These are phyloP conservation scores for Drosophila repleta DNA, from an alignment of 1,140 invertebrate genomes.

Conservation along the genomic window DNA sequence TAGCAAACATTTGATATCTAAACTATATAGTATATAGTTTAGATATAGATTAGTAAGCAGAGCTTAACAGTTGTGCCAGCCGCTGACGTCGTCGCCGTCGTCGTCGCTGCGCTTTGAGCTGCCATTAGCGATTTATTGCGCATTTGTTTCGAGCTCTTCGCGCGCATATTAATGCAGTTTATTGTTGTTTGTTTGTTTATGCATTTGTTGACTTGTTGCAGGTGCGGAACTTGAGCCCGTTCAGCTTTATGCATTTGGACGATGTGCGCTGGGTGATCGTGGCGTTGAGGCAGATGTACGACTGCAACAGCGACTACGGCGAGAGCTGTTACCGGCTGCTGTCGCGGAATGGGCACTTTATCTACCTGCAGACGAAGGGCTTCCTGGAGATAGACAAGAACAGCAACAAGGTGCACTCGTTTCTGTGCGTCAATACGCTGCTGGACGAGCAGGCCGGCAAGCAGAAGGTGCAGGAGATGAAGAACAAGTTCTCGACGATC, in stretches of 20 bases:
- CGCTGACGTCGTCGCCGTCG: too few relatives aligned
- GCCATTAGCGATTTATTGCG: not conserved
- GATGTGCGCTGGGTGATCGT: conserved; percentile 93
- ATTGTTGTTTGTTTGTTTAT: not conserved
- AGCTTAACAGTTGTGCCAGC: too few relatives aligned
- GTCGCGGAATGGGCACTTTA: conserved; percentile 90
- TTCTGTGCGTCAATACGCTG: conserved; percentile 93
- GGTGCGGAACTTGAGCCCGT: conserved; percentile 87
- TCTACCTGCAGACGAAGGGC: conserved; percentile 92
- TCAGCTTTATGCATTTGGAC: conserved; percentile 93
- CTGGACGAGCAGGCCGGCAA: conserved; percentile 89
- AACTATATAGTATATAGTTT: too few relatives aligned
- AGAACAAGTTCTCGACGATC: conserved; percentile 87
- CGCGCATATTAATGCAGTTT: too few relatives aligned
- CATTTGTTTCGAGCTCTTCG: not conserved
- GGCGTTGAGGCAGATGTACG: conserved; percentile 93
- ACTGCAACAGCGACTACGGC: conserved; percentile 89
- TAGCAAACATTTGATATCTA: too few relatives aligned
- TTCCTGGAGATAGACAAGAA: conserved; percentile 90
- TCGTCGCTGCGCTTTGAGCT: not conserved
- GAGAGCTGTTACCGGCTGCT: conserved; percentile 92
- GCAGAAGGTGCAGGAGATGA: conserved; percentile 89
- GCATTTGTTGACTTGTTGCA: conserved; percentile 16
- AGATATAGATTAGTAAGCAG: too few relatives aligned
- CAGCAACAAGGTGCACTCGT: conserved; percentile 90